Percentiles rank a stretch among this genome's conserved stretches.
Evolutionary conservation across 2,797 vertebrate genomes (phyloP).

Genomic region (Centroberyx gerrardi): DNA sequence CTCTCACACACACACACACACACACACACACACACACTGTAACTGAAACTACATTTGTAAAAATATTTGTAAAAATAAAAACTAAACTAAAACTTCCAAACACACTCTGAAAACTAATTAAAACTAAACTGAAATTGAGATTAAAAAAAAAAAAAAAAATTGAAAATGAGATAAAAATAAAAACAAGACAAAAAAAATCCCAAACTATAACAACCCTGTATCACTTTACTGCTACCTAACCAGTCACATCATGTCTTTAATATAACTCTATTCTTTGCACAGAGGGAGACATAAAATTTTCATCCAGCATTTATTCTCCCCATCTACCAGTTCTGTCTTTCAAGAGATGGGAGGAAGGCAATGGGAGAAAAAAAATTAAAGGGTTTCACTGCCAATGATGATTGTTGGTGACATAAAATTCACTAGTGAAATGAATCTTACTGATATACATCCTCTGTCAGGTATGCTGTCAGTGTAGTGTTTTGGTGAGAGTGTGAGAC

Average conservation of each 20-base stretch:
- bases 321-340: background rate
- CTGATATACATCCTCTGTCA: background rate
- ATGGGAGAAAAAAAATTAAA: background rate
- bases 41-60: no score
- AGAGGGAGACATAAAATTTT: slow-evolving; percentile 6
- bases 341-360: background rate
- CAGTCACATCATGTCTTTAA: slow-evolving; percentile 13
- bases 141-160: background rate
- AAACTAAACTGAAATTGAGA: background rate
- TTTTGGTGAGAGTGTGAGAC: background rate
- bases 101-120: background rate
- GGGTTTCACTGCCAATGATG: slow-evolving; percentile 2
- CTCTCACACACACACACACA: no score
- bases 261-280: slow-evolving; percentile 22
- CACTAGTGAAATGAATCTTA: background rate
- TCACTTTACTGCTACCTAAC: background rate
- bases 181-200: background rate
- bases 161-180: background rate
- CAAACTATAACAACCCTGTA: background rate
- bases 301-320: slow-evolving; percentile 26
- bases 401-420: background rate
- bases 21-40: no score
- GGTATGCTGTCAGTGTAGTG: background rate
- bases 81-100: background rate
- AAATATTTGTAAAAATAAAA: no score